Conservation (phyloP, 2,797 vertebrate genomes). For the Trichosurus vulpecula region DNA sequence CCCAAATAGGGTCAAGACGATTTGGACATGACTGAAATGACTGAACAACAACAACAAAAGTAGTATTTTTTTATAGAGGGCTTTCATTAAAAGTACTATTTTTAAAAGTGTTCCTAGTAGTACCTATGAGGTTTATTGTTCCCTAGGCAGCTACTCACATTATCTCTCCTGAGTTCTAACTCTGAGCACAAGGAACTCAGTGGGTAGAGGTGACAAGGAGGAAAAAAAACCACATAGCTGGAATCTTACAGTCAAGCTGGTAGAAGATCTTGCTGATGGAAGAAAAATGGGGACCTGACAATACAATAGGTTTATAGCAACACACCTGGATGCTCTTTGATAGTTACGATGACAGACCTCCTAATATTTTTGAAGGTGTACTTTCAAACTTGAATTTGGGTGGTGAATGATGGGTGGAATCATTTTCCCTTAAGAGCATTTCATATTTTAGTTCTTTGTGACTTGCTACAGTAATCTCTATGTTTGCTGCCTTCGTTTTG, state of each 20-base stretch:
- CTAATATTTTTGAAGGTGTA: neutral
- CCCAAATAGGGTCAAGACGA: neutral
- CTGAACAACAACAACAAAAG: neutral
- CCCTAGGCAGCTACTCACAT: neutral
- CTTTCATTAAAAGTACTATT: neutral
- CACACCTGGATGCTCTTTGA: neutral
- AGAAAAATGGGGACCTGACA: neutral
- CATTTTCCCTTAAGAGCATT: neutral
- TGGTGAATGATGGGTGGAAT: neutral
- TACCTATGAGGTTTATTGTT: neutral
- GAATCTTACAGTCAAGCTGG: neutral
- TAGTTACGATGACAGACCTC: neutral
- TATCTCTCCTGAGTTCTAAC: neutral
- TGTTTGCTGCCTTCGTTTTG: neutral
- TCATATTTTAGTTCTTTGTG: neutral
- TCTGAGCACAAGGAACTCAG: neutral
- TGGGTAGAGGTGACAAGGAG: neutral
- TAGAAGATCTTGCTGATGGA: neutral
- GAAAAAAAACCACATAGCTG: neutral
- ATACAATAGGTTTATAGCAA: neutral
- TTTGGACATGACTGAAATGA: neutral
- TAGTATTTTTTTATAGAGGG: neutral
- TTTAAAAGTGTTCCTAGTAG: neutral
- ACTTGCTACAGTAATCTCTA: neutral
- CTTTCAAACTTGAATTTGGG: neutral